Conservation (phyloP, 2,113 vertebrate species). For the Callocephalon fimbriatum region DNA sequence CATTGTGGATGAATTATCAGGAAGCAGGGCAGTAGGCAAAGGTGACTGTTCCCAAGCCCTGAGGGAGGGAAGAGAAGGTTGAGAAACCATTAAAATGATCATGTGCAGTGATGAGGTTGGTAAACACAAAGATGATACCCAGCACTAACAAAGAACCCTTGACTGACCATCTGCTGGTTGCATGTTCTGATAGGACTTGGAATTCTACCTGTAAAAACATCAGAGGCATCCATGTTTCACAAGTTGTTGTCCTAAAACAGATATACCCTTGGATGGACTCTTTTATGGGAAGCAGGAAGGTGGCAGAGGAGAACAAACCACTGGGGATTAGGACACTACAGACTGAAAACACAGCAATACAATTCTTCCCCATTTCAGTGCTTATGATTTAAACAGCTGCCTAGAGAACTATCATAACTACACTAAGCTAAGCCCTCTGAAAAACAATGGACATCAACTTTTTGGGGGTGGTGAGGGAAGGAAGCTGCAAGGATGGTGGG, state of each 20-base stretch:
- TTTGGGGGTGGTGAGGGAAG: background rate
- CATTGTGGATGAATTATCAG: accelerated
- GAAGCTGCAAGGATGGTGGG: background rate
- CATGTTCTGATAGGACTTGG: background rate
- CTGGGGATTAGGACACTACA: background rate
- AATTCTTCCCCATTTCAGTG: background rate
- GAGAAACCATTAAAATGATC: background rate
- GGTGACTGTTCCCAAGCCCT: background rate
- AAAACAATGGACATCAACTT: background rate
- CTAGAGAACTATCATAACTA: background rate
- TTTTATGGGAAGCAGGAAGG: conserved; percentile 46
- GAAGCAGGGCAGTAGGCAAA: background rate
- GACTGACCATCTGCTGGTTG: background rate
- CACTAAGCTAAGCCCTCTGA: background rate
- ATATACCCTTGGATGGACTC: background rate
- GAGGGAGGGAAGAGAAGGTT: background rate
- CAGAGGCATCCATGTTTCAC: background rate
- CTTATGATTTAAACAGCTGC: background rate
- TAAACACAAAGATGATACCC: background rate
- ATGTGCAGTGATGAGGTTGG: background rate
- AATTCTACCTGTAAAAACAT: conserved; percentile 12
- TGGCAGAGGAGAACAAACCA: background rate
- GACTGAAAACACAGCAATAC: background rate
- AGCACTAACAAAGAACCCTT: background rate
- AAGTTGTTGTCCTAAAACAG: background rate